Evolutionary conservation across 2,888 invertebrate genomes (phyloP), one percentile per base, ranked within the genome.

Genomic region (Drosophila mettleri): DNA sequence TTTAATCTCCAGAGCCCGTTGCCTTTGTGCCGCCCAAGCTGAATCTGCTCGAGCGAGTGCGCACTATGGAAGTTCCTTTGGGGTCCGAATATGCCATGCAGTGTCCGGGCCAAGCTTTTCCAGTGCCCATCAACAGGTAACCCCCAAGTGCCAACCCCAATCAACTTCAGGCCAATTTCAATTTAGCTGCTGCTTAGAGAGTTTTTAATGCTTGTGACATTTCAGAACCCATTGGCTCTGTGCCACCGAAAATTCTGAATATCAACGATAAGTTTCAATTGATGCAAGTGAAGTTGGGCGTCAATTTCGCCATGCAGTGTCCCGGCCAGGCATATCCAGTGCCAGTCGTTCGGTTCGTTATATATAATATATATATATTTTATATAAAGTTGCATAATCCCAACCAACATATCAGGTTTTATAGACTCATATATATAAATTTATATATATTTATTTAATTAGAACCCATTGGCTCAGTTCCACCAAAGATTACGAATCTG

Each of bases 51-150:
- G 95, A 96, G 93, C 89, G 93, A 92, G 90, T 93, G 92, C 93
- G 94, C 92, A 92, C 93, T 93, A 91, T 94, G 94, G 90, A 91
- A 58, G 77, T 90, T 53, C 89, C 91, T 73, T 83, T 93, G 86
- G 93, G 93, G 65, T 87, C 90, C 69, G 93, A 93, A 90, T 93
- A 95, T 88, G 94, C 95, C 43, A 93, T 96, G 89, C 93, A 95
- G 85, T 96, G 96, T 92, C 95, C 95, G 53, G 95, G 96, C 8
- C 96, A 96, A 92, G 95, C 95, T 16, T 96, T 94, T 92, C 96
- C 96, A 58, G 94, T 95, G 86, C 96, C 92, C 10, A 75, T 80
- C 22, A 90, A 91, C 33, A 91, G 92, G 91, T 91, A 81, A 81
- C 48, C 95, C 96, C 96, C 96, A 14, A 39, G n/a, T n/a, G n/a